Evolutionary conservation across 2,113 vertebrate genomes (phyloP), one percentile per base, ranked within the genome.

Genomic region (Lonchura striata): DNA sequence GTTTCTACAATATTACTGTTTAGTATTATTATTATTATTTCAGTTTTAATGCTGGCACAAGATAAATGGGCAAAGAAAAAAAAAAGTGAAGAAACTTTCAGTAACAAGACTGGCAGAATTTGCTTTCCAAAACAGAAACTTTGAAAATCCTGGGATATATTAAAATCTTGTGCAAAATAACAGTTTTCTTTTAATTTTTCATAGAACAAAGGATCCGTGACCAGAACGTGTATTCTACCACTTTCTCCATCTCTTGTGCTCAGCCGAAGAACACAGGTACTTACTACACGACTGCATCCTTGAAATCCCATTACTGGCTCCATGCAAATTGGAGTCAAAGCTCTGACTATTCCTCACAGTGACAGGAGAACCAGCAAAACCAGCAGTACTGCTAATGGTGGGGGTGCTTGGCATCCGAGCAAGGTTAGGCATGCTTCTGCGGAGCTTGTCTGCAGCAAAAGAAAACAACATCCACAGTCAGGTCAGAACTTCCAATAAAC

Each of bases 361-460:
- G 88, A 98, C 97, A 10, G 98, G 98, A 60, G 99, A 98, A 33
- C 96, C 95, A 41, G 98, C 94, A 79, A 99, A 98, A 28, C 97
- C 96, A 50, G 97, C 63, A 25, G 84, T 98, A 89, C 96, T 98
- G 92, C 96, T 96, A 18, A 98, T 82, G 30, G 98, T 90, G 9
- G 98, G 88, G 66, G 98, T 97, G 95, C 98, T 98, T 61, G 99
- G 98, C 97, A 98, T 98, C 86, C 98, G 98, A 72, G 99, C 97
- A 10, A 99, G 97, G 91, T 99, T 99, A 86, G 99, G 99, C 99
- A 99, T 99, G 97, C 99, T 99, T 97, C 99, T 98, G 83, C 99
- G 98, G 83, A 99, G 98, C 87, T 99, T 99, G 96, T 99, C 99
- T 99, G 92, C 31, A 92, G 79, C 16, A 94, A 93, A 94, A 94